Base-by-base conservation (phyloP, 2,797 vertebrate species). In the Steatocranus sp. region DNA sequence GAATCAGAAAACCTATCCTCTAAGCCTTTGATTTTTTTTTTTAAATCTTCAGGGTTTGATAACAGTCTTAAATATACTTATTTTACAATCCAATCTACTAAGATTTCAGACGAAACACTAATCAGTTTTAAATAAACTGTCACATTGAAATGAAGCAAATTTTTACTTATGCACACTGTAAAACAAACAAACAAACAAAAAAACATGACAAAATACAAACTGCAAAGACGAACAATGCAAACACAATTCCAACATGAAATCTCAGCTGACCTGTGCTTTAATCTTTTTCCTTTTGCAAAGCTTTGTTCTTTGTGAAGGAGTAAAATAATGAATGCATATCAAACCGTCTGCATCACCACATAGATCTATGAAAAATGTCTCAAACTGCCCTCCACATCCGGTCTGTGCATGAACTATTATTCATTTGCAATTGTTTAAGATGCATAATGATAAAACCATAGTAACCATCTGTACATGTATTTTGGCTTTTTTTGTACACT, bases 21-120 rank as follows among this genome's bases (percentile, higher is more conserved):
- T 84, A 83, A 94, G 76, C 81, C 76, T 84, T 86, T 53, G 25
- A n/a, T n/a, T n/a, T n/a, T n/a, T n/a, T n/a, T n/a, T n/a, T n/a
- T n/a, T n/a, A n/a, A n/a, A n/a, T 94, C 87, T 68, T 66, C 30
- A 81, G 54, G 50, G 76, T 77, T 85, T 80, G 56, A 48, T n/a
- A 73, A 30, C 25, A 66, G n/a, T 38, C n/a, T 27, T n/a, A 73
- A 73, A 32, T 32, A 48, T 48, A 32, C 18, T 73, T 30, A 48
- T 8, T 48, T 30, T 46, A 18, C 43, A 70, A 70, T 70, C 15
- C 41, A 30, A 11, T 70, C 3, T 70, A 70, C 34, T 15, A 66
- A 27, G 66, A 43, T 70, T 46, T 18, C 66, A 70, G 23, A 43
- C 0, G 2, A 70, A 46, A 70, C 34, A 17, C 6, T 70, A 18